Percentiles rank a stretch among this genome's conserved stretches.
phyloP scores from a whole-genome alignment of 2,888 invertebrate genomes.

The Ormyrus thymus region DNA sequence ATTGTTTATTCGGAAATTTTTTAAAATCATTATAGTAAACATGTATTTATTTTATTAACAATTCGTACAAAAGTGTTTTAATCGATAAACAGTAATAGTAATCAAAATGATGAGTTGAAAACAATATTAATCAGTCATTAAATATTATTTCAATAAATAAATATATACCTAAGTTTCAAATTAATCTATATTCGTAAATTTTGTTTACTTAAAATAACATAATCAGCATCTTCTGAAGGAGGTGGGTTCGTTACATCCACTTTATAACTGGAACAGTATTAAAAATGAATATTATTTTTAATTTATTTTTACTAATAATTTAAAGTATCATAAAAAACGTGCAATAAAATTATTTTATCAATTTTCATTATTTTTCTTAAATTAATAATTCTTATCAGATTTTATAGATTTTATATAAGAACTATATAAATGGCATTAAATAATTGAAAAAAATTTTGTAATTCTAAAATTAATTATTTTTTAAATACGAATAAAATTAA shows the following conservation, averaged over 20 bases:
- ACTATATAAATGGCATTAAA: no score
- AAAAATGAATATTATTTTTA: slow-evolving; percentile 14
- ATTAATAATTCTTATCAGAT: no score
- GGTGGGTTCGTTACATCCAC: slow-evolving; percentile 82
- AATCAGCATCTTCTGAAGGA: slow-evolving; percentile 66
- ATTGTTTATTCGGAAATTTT: no score
- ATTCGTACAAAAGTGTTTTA: no score
- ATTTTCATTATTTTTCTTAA: no score
- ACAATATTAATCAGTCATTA: slow-evolving; percentile 4
- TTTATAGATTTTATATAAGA: no score
- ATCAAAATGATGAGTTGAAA: background rate
- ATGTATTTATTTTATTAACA: no score
- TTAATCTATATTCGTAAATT: slow-evolving; percentile 42
- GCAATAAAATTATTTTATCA: background rate
- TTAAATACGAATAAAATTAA: no score
- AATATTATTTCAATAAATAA: slow-evolving; percentile 11
- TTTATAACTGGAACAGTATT: slow-evolving; percentile 77
- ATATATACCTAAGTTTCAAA: background rate
- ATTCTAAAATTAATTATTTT: no score
- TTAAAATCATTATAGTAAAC: no score
- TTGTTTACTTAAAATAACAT: slow-evolving; percentile 71
- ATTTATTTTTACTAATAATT: background rate
- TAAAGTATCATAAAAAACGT: no score
- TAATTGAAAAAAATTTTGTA: no score
- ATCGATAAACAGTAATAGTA: background rate